Evolutionary conservation across 2,113 vertebrate species (phyloP).

Genomic region (Aplodontia rufa): DNA sequence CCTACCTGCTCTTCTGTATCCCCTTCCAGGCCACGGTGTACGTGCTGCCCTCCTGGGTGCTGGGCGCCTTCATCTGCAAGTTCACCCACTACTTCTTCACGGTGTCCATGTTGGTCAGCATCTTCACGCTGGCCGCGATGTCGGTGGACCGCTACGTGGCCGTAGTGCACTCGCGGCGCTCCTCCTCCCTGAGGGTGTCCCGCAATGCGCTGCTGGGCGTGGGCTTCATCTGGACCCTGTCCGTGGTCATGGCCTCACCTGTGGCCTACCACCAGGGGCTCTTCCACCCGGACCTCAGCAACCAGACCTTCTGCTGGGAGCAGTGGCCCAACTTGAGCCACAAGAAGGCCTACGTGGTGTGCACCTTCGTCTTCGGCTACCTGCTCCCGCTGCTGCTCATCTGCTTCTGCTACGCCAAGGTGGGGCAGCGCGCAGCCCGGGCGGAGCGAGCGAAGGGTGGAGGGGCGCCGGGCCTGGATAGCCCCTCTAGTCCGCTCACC

Average conservation of each 20-base stretch:
- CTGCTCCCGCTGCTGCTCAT: slow-evolving; percentile 95
- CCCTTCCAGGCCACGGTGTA: slow-evolving; percentile 97
- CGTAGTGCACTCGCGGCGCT: slow-evolving; percentile 96
- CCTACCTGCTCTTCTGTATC: slow-evolving; percentile 97
- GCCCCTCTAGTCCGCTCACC: too few relatives aligned
- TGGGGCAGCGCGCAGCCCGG: slow-evolving; percentile 75
- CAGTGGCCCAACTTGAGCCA: slow-evolving; percentile 89
- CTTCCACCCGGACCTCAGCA: slow-evolving; percentile 83
- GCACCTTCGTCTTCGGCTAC: slow-evolving; percentile 95
- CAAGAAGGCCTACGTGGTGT: slow-evolving; percentile 94
- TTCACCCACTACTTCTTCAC: slow-evolving; percentile 98
- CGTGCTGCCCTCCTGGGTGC: slow-evolving; percentile 93
- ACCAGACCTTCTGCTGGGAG: slow-evolving; percentile 97
- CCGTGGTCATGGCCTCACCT: slow-evolving; percentile 93
- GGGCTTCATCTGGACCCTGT: slow-evolving; percentile 93
- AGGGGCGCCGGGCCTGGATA: rapidly evolving
- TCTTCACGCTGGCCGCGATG: slow-evolving; percentile 97
- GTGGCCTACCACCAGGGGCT: slow-evolving; percentile 94
- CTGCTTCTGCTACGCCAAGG: slow-evolving; percentile 98
- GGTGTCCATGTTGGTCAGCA: slow-evolving; percentile 97
- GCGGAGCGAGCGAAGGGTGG: too few relatives aligned
- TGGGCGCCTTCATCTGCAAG: slow-evolving; percentile 97
- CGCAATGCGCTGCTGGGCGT: slow-evolving; percentile 91
- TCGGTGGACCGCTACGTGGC: slow-evolving; percentile 98
- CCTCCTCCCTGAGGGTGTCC: slow-evolving; percentile 90